A percentile compares a stretch with the other conserved stretches of the same genome.
These are phyloP conservation scores for Osmerus eperlanus DNA, from an alignment of 2,113 vertebrate species.

Conservation along the genomic window DNA sequence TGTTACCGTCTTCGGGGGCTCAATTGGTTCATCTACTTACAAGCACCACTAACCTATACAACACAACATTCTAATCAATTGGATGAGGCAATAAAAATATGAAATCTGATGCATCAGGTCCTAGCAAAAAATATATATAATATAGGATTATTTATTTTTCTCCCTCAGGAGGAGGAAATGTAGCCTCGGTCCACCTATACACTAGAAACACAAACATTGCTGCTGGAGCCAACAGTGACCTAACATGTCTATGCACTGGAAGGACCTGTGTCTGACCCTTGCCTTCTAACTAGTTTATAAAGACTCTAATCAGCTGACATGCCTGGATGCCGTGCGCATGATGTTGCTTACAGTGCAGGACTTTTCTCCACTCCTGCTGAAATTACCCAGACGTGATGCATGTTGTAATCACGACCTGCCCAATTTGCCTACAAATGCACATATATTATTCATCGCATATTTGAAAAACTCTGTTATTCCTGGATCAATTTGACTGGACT, in stretches of 20 bases:
- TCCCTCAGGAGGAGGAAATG: too few species aligned
- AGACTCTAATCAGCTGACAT: constrained; percentile 31
- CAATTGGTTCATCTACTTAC: constrained; percentile 6
- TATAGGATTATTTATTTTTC: too few species aligned
- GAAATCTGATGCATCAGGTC: too few species aligned
- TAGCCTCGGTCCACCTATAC: too few species aligned
- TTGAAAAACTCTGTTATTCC: constrained; percentile 26
- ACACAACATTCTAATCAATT: constrained; percentile 11
- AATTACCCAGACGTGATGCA: constrained; percentile 33
- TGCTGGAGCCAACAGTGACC: not conserved
- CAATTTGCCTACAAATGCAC: constrained; percentile 10
- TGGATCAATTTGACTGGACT: not conserved
- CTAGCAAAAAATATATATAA: too few species aligned
- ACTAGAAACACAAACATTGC: too few species aligned
- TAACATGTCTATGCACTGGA: not conserved
- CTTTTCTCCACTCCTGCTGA: not conserved
- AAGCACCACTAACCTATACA: constrained; percentile 11
- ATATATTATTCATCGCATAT: constrained; percentile 41
- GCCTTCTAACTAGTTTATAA: constrained; percentile 26
- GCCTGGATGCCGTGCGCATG: constrained; percentile 15
- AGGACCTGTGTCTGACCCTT: constrained; percentile 19
- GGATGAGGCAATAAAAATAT: too few species aligned
- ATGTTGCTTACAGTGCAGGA: not conserved
- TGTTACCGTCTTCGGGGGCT: constrained; percentile 14
- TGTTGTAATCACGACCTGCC: constrained; percentile 27